phyloP scores from a whole-genome alignment of 2,797 vertebrate species.

The Hemitrygon akajei region DNA sequence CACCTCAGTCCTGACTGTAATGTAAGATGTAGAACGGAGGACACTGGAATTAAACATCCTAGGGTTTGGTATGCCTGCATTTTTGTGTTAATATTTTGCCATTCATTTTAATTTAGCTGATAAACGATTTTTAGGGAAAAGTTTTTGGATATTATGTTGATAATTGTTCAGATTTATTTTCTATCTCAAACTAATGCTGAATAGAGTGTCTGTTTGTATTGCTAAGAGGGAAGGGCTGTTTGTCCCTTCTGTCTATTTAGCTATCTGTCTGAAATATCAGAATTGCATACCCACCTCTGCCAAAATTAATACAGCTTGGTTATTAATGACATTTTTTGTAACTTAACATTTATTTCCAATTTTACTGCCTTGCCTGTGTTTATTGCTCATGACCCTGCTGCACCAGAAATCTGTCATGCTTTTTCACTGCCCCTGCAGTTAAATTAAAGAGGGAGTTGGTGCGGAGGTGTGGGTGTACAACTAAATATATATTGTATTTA shows the following conservation, averaged over 20 bases:
- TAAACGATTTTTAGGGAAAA: conserved; percentile 15
- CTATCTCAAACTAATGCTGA: not conserved
- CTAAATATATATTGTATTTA: not conserved
- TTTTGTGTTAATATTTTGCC: conserved; percentile 33
- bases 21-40: conserved; percentile 35
- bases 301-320: not conserved
- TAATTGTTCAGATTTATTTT: not conserved
- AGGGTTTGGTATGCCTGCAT: conserved; percentile 38
- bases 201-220: not conserved
- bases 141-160: not conserved
- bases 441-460: not conserved
- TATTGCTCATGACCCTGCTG: not conserved
- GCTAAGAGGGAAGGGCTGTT: not conserved
- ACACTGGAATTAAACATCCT: conserved; percentile 35
- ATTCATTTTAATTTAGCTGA: conserved; percentile 35
- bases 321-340: not conserved
- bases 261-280: not conserved
- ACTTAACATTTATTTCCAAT: not conserved
- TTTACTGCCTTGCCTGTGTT: not conserved
- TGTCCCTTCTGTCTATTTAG: not conserved
- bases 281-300: not conserved
- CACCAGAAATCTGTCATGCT: conserved; percentile 5
- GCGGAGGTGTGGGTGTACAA: not conserved
- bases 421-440: not conserved
- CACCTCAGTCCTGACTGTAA: conserved; percentile 28